Evolutionary conservation across 92 coral and sea anemone genomes (phyloP).

Genomic region (Epizoanthus scotinus): DNA sequence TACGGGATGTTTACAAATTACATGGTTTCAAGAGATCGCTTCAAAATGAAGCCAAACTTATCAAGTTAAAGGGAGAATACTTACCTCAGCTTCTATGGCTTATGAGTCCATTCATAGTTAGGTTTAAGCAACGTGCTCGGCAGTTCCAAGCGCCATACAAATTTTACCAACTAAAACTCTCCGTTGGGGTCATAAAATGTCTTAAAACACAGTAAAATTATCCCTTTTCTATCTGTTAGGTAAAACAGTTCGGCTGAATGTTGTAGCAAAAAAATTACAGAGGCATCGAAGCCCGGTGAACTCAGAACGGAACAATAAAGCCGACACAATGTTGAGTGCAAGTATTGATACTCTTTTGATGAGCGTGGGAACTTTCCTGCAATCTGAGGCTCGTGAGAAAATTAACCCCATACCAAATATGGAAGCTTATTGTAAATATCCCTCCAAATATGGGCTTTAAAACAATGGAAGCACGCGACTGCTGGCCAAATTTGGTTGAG

Average conservation of each 20-base stretch:
- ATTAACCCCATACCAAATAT: conserved; percentile 90
- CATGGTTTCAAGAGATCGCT: not conserved
- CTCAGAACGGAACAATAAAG: conserved; percentile 68
- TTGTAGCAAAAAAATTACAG: conserved; percentile 40
- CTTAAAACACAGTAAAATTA: not conserved
- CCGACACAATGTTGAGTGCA: conserved; percentile 66
- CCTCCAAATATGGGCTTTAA: conserved; percentile 68
- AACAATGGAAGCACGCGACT: conserved; percentile 95
- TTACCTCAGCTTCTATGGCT: conserved; percentile 10
- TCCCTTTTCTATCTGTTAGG: conserved; percentile 21
- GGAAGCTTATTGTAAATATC: conserved; percentile 82
- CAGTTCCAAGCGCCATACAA: conserved; percentile 10
- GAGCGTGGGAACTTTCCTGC: conserved; percentile 99
- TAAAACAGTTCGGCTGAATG: conserved; percentile 31
- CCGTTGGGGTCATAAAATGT: conserved; percentile 14
- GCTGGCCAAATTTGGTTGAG: conserved; percentile 66
- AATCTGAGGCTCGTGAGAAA: conserved; percentile 98
- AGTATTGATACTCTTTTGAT: conserved; percentile 58
- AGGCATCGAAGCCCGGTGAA: conserved; percentile 59
- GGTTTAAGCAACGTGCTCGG: conserved; percentile 28
- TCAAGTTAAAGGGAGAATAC: not conserved
- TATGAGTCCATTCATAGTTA: conserved; percentile 35
- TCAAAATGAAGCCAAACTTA: not conserved
- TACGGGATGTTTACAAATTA: not conserved
- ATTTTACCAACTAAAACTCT: conserved; percentile 17